Base-by-base conservation (phyloP, 2,888 invertebrate genomes). In the Andrena camellia region DNA sequence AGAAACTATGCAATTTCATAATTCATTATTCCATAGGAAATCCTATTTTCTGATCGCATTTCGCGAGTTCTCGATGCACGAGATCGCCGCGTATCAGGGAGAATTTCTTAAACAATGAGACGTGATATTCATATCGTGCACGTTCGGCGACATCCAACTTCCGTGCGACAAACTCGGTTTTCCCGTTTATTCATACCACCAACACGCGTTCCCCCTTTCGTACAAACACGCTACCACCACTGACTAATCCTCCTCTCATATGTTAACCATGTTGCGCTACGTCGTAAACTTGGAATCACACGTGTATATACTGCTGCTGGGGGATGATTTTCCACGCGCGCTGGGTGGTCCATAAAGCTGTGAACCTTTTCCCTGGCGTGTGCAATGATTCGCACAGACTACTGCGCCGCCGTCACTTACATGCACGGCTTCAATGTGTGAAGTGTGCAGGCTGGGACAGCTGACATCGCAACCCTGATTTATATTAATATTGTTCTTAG, bases 201-300 rank as follows among this genome's bases (percentile, higher is more conserved):
- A 17, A 17, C 17, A 26, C 50, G 17, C 31, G 4, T 5, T 10
- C 31, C 33, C 33, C 13, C n/a, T 42, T 50, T 50, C 54, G 29
- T 48, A 13, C 23, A n/a, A 35, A 31, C 13, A n/a, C 17, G 10
- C 31, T 23, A 78, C 52, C 35, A 63, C 57, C 54, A 10, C 35
- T 7, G 60, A 20, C 33, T 76, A 75, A 81, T 82, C 63, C 71
- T n/a, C 63, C 69, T 10, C 50, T 70, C 74, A 57, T 74, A 62
- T 52, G 75, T 64, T 81, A 68, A 59, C 75, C 63, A 20, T 59
- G 57, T 26, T 23, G 17, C 64, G 64, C 50, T 13, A 2, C 29
- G 6, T 68, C 81, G 67, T 71, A 71, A 63, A 75, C 81, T 73
- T 20, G 29, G 26, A 62, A 62, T 76, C 68, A 50, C 17, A 48